These are phyloP conservation scores for Phymatocera aterrima DNA, from an alignment of 2,888 invertebrate genomes.

Conservation along the genomic window DNA sequence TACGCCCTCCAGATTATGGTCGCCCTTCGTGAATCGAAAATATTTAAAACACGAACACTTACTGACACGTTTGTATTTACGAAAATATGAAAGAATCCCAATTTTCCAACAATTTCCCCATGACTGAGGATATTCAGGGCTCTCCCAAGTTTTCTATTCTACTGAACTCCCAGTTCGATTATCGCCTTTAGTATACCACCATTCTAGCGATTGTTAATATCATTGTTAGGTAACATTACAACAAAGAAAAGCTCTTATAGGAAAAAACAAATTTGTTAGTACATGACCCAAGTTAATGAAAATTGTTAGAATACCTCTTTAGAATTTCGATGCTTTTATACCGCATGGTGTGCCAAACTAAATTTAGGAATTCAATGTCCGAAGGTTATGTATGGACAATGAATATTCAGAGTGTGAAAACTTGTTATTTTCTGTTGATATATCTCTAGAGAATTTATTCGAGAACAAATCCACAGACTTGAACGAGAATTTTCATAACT, in stretches of 20 bases:
- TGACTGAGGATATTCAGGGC: background rate
- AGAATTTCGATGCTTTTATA: background rate
- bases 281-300: background rate
- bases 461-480: no score
- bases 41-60: background rate
- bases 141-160: background rate
- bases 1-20: no score
- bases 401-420: background rate
- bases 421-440: background rate
- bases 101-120: background rate
- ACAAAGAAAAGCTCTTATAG: background rate
- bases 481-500: no score
- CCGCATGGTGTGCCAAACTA: background rate
- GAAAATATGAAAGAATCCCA: background rate
- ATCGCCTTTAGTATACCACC: background rate
- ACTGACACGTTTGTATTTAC: background rate
- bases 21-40: background rate
- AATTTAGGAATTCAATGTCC: background rate
- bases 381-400: background rate
- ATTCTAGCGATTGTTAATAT: background rate
- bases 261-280: background rate
- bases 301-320: background rate
- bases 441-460: background rate
- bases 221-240: background rate
- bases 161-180: background rate